Conservation (phyloP, 2,888 invertebrate species). For the Cecidostiba fungosa region DNA sequence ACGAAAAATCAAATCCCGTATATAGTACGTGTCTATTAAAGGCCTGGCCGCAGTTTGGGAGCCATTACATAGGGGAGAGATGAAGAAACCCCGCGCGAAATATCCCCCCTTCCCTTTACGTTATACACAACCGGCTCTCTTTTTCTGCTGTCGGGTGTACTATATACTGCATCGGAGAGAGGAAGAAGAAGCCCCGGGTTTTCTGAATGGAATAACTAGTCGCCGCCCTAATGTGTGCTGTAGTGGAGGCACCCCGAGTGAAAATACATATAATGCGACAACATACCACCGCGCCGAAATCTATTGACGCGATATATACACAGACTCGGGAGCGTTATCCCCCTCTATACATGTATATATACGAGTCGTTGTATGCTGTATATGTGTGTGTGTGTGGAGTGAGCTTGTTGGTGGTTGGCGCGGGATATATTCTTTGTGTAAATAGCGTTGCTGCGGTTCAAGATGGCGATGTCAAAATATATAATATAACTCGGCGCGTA, state of each 20-base stretch:
- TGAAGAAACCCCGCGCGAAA: constrained; percentile 19
- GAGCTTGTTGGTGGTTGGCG: constrained; percentile 31
- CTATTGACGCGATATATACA: constrained; percentile 73
- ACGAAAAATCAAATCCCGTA: neutral
- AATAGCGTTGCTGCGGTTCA: constrained; percentile 35
- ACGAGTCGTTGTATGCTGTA: constrained; percentile 24
- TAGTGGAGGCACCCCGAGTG: constrained; percentile 63
- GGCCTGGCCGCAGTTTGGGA: no score
- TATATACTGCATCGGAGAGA: neutral
- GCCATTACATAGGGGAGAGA: neutral
- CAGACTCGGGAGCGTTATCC: constrained; percentile 60
- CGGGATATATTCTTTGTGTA: constrained; percentile 15
- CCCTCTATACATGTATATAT: neutral
- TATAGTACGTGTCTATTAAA: no score
- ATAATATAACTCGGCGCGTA: neutral
- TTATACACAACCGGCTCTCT: neutral
- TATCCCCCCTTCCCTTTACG: neutral
- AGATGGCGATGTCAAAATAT: constrained; percentile 77
- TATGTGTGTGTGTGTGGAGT: neutral
- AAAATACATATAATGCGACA: constrained; percentile 72
- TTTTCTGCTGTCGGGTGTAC: constrained; percentile 19
- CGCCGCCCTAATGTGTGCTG: constrained; percentile 56
- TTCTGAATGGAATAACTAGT: constrained; percentile 64
- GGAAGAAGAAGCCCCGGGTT: constrained; percentile 56
- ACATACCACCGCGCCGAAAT: constrained; percentile 69